These are phyloP conservation scores for Psilanteris sp. DNA, from an alignment of 1,140 invertebrate species.

Conservation along the genomic window DNA sequence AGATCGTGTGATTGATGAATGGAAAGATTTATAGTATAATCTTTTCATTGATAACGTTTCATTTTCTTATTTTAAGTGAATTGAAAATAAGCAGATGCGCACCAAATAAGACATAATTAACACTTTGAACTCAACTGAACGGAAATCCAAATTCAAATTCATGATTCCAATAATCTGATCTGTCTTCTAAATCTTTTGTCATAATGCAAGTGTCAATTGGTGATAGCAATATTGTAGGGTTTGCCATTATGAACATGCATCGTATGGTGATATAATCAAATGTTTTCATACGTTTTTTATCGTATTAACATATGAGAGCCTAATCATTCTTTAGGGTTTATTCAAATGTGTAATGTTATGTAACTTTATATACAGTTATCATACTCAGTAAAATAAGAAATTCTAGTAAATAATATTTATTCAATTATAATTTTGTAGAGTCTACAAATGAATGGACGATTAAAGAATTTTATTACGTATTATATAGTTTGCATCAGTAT, in stretches of 20 bases:
- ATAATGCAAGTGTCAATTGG: slow-evolving; percentile 52
- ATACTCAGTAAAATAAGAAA: slow-evolving; percentile 7
- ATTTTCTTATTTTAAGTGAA: no score
- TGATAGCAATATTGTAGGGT: slow-evolving; percentile 50
- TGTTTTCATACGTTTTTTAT: slow-evolving; percentile 22
- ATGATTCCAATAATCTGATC: slow-evolving; percentile 21
- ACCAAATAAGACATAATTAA: no score
- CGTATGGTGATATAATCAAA: slow-evolving; percentile 39
- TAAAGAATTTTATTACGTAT: slow-evolving; percentile 1
- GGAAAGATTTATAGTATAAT: no score
- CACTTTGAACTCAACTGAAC: background rate
- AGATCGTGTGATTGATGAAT: background rate
- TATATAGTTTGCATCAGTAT: slow-evolving; percentile 8
- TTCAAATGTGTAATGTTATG: slow-evolving; percentile 13
- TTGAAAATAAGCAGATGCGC: no score
- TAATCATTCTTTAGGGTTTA: slow-evolving; percentile 50
- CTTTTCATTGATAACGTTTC: no score
- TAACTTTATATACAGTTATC: slow-evolving; percentile 32
- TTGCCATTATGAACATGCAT: slow-evolving; percentile 38
- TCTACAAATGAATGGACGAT: slow-evolving; percentile 6
- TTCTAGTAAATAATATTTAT: slow-evolving; percentile 11
- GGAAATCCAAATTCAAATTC: slow-evolving; percentile 38
- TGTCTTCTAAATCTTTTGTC: slow-evolving; percentile 44
- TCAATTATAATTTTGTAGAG: slow-evolving; percentile 20
- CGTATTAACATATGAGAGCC: slow-evolving; percentile 39